Percentiles rank a stretch among this genome's conserved stretches.
phyloP scores from a whole-genome alignment of 2,797 vertebrate species.

The Chelmon rostratus region DNA sequence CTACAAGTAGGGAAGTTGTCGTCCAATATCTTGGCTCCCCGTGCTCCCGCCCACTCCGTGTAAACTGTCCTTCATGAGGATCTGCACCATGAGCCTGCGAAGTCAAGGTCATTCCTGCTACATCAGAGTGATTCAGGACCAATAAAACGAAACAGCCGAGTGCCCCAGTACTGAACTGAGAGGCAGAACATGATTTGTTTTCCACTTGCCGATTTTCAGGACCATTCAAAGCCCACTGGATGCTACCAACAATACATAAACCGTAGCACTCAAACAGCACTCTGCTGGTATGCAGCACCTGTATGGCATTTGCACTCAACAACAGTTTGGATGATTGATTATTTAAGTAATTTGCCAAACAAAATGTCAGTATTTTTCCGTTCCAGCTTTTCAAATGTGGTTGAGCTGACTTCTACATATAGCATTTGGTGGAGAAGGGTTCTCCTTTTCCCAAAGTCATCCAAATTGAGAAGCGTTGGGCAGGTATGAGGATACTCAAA shows the following conservation, averaged over 20 bases:
- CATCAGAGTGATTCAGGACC: slow-evolving; percentile 62
- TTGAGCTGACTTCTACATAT: not conserved
- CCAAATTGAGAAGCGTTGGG: not conserved
- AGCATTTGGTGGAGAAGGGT: not conserved
- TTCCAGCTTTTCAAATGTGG: not conserved
- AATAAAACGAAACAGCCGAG: slow-evolving; percentile 57
- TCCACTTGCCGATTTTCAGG: slow-evolving; percentile 37
- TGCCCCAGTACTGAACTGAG: slow-evolving; percentile 12
- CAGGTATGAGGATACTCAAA: not conserved
- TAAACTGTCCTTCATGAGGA: slow-evolving; percentile 46
- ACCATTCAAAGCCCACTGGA: slow-evolving; percentile 36
- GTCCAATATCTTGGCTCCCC: slow-evolving; percentile 25
- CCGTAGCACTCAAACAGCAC: slow-evolving; percentile 10
- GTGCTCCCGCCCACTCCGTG: not conserved
- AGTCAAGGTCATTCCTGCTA: slow-evolving; percentile 63
- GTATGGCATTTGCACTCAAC: not conserved
- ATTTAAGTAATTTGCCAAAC: not conserved
- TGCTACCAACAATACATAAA: slow-evolving; percentile 23
- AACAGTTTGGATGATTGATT: too few relatives aligned
- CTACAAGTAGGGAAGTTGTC: slow-evolving; percentile 40
- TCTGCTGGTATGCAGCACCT: slow-evolving; percentile 3
- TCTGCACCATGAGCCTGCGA: slow-evolving; percentile 25
- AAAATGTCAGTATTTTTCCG: not conserved
- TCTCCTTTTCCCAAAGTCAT: not conserved
- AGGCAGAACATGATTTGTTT: slow-evolving; percentile 59